Evolutionary conservation across 2,888 invertebrate genomes (phyloP).

Genomic region (Abscondita cerata): DNA sequence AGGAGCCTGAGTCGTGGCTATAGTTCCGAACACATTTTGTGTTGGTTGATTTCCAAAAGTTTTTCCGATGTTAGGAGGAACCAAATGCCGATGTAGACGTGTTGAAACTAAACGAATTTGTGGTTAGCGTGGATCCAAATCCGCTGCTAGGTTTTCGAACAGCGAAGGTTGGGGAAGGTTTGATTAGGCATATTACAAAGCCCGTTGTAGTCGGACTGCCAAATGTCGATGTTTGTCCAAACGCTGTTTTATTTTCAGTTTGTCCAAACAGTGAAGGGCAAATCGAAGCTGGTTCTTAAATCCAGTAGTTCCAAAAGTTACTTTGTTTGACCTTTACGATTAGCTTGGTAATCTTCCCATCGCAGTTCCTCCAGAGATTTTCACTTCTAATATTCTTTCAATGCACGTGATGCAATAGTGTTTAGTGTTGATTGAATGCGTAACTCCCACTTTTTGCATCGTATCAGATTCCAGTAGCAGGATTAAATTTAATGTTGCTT

Average conservation of each 20-base stretch:
- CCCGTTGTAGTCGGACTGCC: slow-evolving; percentile 58
- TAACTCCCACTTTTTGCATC: slow-evolving; percentile 85
- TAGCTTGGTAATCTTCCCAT: slow-evolving; percentile 90
- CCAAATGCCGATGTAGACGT: slow-evolving; percentile 57
- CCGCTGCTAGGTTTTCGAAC: slow-evolving; percentile 72
- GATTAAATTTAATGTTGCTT: slow-evolving; percentile 85
- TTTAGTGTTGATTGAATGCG: slow-evolving; percentile 87
- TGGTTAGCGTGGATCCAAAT: slow-evolving; percentile 66
- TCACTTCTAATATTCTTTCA: slow-evolving; percentile 62
- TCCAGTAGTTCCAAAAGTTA: slow-evolving; percentile 53
- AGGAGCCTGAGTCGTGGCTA: slow-evolving; percentile 49
- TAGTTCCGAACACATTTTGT: slow-evolving; percentile 52
- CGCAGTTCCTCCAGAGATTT: slow-evolving; percentile 96
- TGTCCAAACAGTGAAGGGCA: slow-evolving; percentile 65
- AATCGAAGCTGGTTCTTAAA: slow-evolving; percentile 60
- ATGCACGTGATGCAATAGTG: slow-evolving; percentile 97
- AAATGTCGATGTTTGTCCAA: slow-evolving; percentile 59
- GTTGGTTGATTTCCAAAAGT: slow-evolving; percentile 60
- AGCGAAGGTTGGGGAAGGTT: slow-evolving; percentile 62
- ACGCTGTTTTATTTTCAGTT: slow-evolving; percentile 63
- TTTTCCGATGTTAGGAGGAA: slow-evolving; percentile 58
- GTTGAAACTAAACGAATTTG: slow-evolving; percentile 57
- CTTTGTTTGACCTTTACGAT: slow-evolving; percentile 76
- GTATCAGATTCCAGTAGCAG: slow-evolving; percentile 89
- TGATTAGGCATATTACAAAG: slow-evolving; percentile 65